These are phyloP conservation scores for Mythimna loreyi DNA, from an alignment of 2,888 invertebrate genomes.

Conservation along the genomic window DNA sequence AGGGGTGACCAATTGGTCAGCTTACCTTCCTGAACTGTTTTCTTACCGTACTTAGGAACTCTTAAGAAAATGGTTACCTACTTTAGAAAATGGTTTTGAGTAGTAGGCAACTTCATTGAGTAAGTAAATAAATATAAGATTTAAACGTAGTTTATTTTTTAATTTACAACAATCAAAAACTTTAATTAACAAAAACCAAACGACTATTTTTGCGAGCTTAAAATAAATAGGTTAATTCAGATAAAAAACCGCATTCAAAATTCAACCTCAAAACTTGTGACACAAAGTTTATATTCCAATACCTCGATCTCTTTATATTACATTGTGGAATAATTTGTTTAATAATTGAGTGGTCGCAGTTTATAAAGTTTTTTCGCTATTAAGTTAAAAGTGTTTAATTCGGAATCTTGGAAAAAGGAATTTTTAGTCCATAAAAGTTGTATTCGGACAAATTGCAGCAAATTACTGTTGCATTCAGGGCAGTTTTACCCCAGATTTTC, in stretches of 20 bases:
- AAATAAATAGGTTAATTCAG: slow-evolving; percentile 18
- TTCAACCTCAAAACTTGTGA: accelerated
- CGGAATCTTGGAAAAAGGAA: slow-evolving; percentile 20
- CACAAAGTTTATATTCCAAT: not conserved
- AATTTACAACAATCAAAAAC: slow-evolving; percentile 5
- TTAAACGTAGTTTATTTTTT: not conserved
- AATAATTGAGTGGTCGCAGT: slow-evolving; percentile 51
- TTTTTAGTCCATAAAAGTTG: slow-evolving; percentile 3
- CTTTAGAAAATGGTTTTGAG: too few species aligned
- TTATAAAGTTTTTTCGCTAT: slow-evolving; percentile 50
- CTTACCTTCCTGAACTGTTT: too few species aligned
- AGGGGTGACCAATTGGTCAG: too few species aligned
- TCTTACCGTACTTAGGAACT: too few species aligned
- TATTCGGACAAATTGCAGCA: slow-evolving; percentile 7
- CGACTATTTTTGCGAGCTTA: slow-evolving; percentile 1
- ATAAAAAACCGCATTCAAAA: slow-evolving; percentile 1
- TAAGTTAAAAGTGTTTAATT: slow-evolving; percentile 53
- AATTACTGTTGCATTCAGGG: slow-evolving; percentile 12
- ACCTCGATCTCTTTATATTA: not conserved
- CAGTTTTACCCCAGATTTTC: not conserved
- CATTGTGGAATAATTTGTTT: slow-evolving; percentile 1
- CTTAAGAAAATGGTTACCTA: too few species aligned
- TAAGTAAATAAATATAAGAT: not conserved
- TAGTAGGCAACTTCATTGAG: not conserved
- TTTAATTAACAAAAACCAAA: slow-evolving; percentile 7